Percentiles rank a stretch among this genome's conserved stretches.
phyloP scores from a whole-genome alignment of 2,888 invertebrate species.

The Galeruca laticollis region DNA sequence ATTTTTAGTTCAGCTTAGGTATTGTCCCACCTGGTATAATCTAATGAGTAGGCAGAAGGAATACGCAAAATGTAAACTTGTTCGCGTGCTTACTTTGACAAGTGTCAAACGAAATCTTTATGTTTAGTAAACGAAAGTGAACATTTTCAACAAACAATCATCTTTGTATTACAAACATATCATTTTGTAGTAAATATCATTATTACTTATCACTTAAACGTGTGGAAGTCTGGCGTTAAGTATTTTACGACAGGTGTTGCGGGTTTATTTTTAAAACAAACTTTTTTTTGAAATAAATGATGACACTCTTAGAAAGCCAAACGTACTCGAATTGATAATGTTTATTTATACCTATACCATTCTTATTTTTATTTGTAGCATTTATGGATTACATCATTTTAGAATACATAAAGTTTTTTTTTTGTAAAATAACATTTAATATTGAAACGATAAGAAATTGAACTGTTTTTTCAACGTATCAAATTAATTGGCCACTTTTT shows the following conservation, averaged over 20 bases:
- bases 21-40: background rate
- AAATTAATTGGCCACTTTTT: background rate
- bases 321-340: background rate
- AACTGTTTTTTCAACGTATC: too few species aligned
- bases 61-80: conserved; percentile 40
- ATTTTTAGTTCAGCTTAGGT: too few species aligned
- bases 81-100: conserved; percentile 64
- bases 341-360: conserved; percentile 12
- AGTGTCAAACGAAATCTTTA: conserved; percentile 66
- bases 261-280: conserved; percentile 25
- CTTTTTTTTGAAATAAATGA: conserved; percentile 20
- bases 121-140: conserved; percentile 62
- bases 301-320: conserved; percentile 1
- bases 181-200: conserved; percentile 61
- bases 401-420: background rate
- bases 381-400: background rate
- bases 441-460: background rate
- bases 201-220: conserved; percentile 51
- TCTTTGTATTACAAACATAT: conserved; percentile 63
- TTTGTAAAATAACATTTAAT: background rate
- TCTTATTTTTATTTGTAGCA: background rate
- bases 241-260: conserved; percentile 24
- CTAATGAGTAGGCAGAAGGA: conserved; percentile 1
- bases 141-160: conserved; percentile 64
- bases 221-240: conserved; percentile 13